Base-by-base conservation (phyloP, 2,797 vertebrate species). In the Streptopelia turtur region DNA sequence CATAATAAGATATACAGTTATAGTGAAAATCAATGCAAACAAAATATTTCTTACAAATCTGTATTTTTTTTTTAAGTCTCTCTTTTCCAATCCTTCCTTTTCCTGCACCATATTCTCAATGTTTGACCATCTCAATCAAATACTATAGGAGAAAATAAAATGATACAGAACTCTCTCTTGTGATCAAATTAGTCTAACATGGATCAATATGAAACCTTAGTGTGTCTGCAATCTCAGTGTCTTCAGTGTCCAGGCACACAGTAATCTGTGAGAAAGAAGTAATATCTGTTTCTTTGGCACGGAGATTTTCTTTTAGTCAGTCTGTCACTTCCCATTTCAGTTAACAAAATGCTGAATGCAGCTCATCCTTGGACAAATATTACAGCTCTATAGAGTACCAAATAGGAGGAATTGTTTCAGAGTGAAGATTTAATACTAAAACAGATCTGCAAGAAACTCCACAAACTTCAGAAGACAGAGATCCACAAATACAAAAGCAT, bases 271-370 rank as follows among this genome's bases (percentile, higher is more conserved):
- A 97, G 95, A 97, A 93, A 94, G 90, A 91, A 97, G 96, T 97
- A 97, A 98, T 98, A 98, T 98, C 97, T 97, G 97, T 96, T 98
- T 98, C 97, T 98, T 89, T 95, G 97, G 97, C 97, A 97, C 16
- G 89, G 97, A 98, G 97, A 98, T 98, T 98, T 98, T 98, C 97
- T 97, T 97, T 98, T 97, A 98, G 98, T 98, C 98, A 98, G 98
- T 98, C 98, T 99, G 98, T 98, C 98, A 99, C 98, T 98, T 98
- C 97, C 97, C 89, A 99, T 99, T 99, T 98, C 89, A 75, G 97
- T 97, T 98, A 98, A 99, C 98, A 98, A 96, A 97, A 97, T 94
- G 94, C 84, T 97, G 98, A 97, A 97, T 93, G 95, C 91, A 96
- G 96, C 97, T 98, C 97, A 98, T 98, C 96, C 94, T 95, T 96